phyloP scores from a whole-genome alignment of 2,797 vertebrate species.

The Galagoides demidoff region DNA sequence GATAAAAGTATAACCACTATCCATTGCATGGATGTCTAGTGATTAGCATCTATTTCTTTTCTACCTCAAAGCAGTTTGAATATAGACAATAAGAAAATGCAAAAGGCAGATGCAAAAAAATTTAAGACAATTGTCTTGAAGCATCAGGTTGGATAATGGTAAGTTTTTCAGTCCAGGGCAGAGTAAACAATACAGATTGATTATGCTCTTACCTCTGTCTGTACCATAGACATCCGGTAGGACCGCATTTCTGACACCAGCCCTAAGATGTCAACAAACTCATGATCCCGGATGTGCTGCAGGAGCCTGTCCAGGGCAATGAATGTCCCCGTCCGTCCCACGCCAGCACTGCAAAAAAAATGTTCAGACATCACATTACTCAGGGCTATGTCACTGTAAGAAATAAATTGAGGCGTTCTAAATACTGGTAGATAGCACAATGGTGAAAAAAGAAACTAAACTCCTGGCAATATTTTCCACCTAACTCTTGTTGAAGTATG shows the following conservation, averaged over 20 bases:
- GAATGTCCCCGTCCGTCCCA: conserved; percentile 97
- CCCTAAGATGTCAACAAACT: conserved; percentile 95
- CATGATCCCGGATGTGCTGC: conserved; percentile 96
- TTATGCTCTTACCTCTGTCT: conserved; percentile 93
- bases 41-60: background rate
- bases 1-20: fast-evolving
- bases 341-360: conserved; percentile 92
- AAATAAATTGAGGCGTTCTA: background rate
- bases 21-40: background rate
- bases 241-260: conserved; percentile 97
- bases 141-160: background rate
- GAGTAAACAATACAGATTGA: background rate
- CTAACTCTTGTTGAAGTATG: background rate
- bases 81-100: background rate
- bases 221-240: conserved; percentile 98
- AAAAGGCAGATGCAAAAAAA: fast-evolving
- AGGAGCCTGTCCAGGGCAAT: conserved; percentile 96
- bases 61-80: background rate
- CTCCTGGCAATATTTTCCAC: background rate
- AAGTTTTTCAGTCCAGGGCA: background rate
- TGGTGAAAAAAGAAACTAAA: background rate
- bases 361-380: background rate
- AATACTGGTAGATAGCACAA: background rate
- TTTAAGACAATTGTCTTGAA: background rate
- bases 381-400: background rate